Percentiles rank a stretch among this genome's conserved stretches.
These are phyloP conservation scores for Rousettus leschenaultii DNA, from an alignment of 2,113 vertebrate genomes.

Conservation along the genomic window DNA sequence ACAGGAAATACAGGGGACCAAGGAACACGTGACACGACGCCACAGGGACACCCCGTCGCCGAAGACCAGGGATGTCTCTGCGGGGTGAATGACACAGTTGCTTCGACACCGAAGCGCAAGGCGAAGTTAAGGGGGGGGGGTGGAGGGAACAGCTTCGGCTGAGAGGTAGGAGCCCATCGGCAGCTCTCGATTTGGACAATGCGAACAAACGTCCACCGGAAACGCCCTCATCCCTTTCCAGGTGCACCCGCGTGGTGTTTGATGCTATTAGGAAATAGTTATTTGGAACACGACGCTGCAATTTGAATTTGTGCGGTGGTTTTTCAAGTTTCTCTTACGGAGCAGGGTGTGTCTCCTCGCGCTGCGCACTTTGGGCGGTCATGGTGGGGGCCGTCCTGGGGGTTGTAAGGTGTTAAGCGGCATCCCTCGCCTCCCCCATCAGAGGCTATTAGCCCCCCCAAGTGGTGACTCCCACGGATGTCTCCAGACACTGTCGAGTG, in stretches of 20 bases:
- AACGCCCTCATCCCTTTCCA: background rate
- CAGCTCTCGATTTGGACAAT: background rate
- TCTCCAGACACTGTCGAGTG: background rate
- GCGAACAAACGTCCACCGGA: too few relatives aligned
- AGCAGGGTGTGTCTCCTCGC: background rate
- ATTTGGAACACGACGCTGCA: background rate
- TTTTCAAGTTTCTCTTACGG: background rate
- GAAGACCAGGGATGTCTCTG: background rate
- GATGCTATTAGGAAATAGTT: background rate
- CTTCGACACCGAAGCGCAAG: background rate
- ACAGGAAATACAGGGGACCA: background rate
- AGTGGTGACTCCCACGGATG: background rate
- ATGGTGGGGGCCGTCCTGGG: background rate
- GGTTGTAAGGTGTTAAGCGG: rapidly evolving
- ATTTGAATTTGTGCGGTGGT: too few relatives aligned
- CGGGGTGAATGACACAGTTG: background rate
- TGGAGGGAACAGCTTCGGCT: rapidly evolving
- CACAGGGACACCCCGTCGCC: background rate
- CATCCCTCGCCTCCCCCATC: background rate
- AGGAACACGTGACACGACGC: background rate
- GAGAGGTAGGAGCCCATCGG: too few relatives aligned
- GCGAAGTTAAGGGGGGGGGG: background rate
- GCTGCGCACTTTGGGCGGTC: background rate
- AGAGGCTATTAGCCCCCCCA: background rate
- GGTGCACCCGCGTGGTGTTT: background rate